Evolutionary conservation across 2,888 invertebrate species (phyloP), one percentile per base, ranked within the genome.

Genomic region (Drosophila birchii): DNA sequence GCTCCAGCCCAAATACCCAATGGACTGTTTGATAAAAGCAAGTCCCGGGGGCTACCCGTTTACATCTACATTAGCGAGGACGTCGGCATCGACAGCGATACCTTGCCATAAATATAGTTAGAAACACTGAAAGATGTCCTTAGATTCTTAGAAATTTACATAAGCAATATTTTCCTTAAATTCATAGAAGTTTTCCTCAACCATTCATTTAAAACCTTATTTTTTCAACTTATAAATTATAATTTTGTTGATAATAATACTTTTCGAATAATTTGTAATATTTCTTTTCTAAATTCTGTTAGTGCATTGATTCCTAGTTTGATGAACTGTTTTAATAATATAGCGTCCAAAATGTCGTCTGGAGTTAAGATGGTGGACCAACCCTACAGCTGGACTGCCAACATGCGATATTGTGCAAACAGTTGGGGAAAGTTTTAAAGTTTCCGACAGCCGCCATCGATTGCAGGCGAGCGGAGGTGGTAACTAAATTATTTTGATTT

Each of bases 1-100:
- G 89, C 83, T 86, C 74, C 80, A 76, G 80, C 85, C 81, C 89
- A 86, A 87, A 89, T 87, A 86, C 86, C 86, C 86, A 85, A 76
- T 75, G 89, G 89, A 78, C 86, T 86, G 88, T 76, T 86, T 86
- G 89, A 87, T 89, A 87, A 87, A 82, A 86, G 83, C 76, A 82
- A 74, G 34, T 78, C 74, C 68, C 73, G 45, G 49, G 57, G 64
- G 60, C 53, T 69, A 32, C 64, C 51, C 51, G 75, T 80, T 85
- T 84, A 85, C 85, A 87, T 86, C 89, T 88, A 85, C 89, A 85
- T 85, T 88, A 87, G 78, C 78, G 76, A 73, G 73, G 57, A 75
- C 59, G 63, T 75, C 41, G 69, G 60, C 76, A 69, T 54, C 64
- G 57, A 66, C 70, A 74, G 56, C 64, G 57, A 64, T 71, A 56